Conservation (phyloP, 1,140 invertebrate genomes). For the Tribolium madens region DNA sequence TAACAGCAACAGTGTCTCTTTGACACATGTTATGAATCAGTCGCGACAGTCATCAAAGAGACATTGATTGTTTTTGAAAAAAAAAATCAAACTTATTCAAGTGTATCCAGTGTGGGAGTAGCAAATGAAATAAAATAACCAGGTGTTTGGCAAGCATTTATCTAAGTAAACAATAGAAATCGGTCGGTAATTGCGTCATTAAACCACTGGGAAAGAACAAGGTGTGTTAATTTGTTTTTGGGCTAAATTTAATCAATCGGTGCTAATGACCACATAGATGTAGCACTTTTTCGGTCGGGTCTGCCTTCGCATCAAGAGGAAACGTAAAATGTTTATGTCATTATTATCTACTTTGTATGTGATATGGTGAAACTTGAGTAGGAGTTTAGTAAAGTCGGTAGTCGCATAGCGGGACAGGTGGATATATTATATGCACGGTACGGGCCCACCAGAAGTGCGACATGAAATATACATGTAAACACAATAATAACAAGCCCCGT, state of each 20-base stretch:
- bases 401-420: constrained; percentile 24
- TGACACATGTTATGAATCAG: neutral
- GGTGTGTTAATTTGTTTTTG: neutral
- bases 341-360: constrained; percentile 26
- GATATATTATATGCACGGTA: constrained; percentile 32
- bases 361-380: constrained; percentile 33
- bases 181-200: neutral
- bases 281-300: neutral
- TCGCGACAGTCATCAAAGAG: neutral
- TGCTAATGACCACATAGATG: neutral
- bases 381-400: constrained; percentile 31
- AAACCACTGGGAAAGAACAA: neutral
- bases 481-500: constrained; percentile 38
- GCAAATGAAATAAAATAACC: neutral
- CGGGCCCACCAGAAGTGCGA: constrained; percentile 37
- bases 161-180: neutral
- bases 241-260: neutral
- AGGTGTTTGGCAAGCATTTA: neutral
- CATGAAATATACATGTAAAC: constrained; percentile 43
- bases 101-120: neutral
- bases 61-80: too few species aligned
- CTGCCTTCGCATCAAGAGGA: neutral
- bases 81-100: neutral
- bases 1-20: neutral
- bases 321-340: constrained; percentile 14